Percentiles rank a stretch among this genome's conserved stretches.
Conservation (phyloP, 2,113 vertebrate species). For the Hippolais icterina region DNA sequence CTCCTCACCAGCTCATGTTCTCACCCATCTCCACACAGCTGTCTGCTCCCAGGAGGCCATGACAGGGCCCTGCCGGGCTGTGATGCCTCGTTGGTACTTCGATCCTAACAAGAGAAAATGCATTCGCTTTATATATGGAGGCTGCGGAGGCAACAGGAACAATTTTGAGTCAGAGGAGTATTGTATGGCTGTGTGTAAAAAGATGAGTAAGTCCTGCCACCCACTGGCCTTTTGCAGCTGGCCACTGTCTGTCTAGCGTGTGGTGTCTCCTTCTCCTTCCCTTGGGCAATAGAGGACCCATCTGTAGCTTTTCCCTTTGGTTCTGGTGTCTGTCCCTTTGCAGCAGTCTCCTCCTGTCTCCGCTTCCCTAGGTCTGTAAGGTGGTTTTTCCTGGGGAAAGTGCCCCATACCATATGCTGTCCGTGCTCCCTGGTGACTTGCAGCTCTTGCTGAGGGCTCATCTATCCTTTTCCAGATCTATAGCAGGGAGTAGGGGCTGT, state of each 20-base stretch:
- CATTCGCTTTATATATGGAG: constrained; percentile 93
- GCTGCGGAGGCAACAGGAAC: constrained; percentile 98
- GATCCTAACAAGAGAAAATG: constrained; percentile 90
- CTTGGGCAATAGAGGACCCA: constrained; percentile 37
- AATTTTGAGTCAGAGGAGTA: constrained; percentile 99
- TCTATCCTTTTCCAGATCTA: not conserved
- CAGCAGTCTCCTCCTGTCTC: constrained; percentile 50
- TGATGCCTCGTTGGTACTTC: constrained; percentile 97
- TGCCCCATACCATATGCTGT: not conserved
- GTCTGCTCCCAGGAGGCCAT: constrained; percentile 95
- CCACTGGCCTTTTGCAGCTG: constrained; percentile 59
- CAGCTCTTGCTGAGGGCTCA: not conserved
- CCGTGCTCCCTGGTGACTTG: not conserved
- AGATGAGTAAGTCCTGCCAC: constrained; percentile 90
- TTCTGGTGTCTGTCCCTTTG: constrained; percentile 47
- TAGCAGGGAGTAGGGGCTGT: not conserved
- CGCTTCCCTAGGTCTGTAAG: not conserved
- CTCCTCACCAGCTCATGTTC: constrained; percentile 68
- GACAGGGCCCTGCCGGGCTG: constrained; percentile 93
- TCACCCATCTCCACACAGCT: constrained; percentile 85
- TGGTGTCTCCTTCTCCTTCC: constrained; percentile 61
- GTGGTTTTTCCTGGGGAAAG: not conserved
- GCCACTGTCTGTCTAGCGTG: constrained; percentile 70
- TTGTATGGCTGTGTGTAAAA: constrained; percentile 96
- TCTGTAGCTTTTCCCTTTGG: constrained; percentile 55